Evolutionary conservation across 2,113 vertebrate genomes (phyloP), one percentile per base, ranked within the genome.

Genomic region (Furnarius figulus): DNA sequence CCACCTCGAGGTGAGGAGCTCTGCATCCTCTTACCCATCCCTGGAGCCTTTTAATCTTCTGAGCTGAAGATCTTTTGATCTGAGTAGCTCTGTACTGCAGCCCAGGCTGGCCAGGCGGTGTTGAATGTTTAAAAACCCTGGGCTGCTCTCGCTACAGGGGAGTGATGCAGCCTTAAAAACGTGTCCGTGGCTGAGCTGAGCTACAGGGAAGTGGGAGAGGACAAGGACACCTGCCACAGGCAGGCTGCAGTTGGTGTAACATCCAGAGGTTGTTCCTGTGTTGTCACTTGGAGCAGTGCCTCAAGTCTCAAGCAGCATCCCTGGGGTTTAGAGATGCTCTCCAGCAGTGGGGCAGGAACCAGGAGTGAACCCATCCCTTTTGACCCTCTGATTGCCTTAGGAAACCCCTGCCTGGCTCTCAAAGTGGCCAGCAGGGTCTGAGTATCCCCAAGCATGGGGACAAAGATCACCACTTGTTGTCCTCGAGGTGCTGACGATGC

Each of bases 41-140:
- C 86, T 1, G 4, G 71, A 91, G 93, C 84, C 27, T 94, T 93
- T 94, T 88, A 93, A 92, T 96, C 91, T 92, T 95, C 73, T 65
- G 89, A 95, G 89, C 92, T 65, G 91, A 85, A 85, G 89, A 77
- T 95, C 85, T 88, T 96, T 95, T 97, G 87, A 96, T 96, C 82
- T 91, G 58, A 74, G 91, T 70, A 21, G 85, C 91, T 90, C 83
- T 83, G 91, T 92, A 95, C 81, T 23, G 0, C 49, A 76, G 93
- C 87, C 83, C 66, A n/a, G 80, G 10, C 93, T 82, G 88, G 56
- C 79, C 65, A 39, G 87, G 85, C 24, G 1, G 55, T 89, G 75
- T 61, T 92, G 67, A 81, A 93, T 95, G 89, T 96, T 96, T 97
- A 87, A 97, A 96, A 93, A 80, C 72, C 90, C 61, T 62, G 23